Base-by-base conservation (phyloP, 2,113 vertebrate species). In the Lepus americanus region DNA sequence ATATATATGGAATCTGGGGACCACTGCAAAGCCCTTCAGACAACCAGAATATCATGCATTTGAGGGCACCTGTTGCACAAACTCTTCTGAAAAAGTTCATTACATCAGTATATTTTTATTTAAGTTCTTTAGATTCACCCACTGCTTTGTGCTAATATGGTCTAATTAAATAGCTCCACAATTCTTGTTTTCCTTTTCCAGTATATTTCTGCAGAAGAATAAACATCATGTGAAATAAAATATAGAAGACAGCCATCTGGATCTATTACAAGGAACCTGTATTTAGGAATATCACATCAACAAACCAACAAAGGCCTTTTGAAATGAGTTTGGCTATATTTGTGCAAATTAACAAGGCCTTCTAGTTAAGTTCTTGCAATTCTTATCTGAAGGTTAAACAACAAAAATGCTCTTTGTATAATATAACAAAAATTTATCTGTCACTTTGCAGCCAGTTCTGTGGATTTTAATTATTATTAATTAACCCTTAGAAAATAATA, bases 81-180 rank as follows among this genome's bases (percentile, higher is more conserved):
- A 89, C 59, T 73, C 20, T 91, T 76, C 69, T 55, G 25, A 94
- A 33, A 72, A 55, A 85, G 49, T 49, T 81, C 81, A 70, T 86
- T 31, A 9, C 67, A 70, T 84, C 73, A 83, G 23, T 44, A 3
- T 31, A 67, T 22, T 90, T 80, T 79, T 82, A 13, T 87, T 87
- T 92, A 19, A 64, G 6, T 89, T 92, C 70, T 84, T 86, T 67
- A 11, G 53, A 87, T 96, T 29, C 23, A 97, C 3, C 39, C 91
- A 79, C 49, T 69, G 19, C 72, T 95, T 88, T 93, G 31, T 44
- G 85, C 74, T 73, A 69, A 82, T 94, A 23, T 72, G 1, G 29
- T 87, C 61, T 88, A 77, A 86, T 66, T 89, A 92, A 96, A 93
- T 27, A 92, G 55, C 77, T 94, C 87, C 9, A 87, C 10, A 94